These are phyloP conservation scores for Monarcha castaneiventris DNA, from an alignment of 2,113 vertebrate species.

Conservation along the genomic window DNA sequence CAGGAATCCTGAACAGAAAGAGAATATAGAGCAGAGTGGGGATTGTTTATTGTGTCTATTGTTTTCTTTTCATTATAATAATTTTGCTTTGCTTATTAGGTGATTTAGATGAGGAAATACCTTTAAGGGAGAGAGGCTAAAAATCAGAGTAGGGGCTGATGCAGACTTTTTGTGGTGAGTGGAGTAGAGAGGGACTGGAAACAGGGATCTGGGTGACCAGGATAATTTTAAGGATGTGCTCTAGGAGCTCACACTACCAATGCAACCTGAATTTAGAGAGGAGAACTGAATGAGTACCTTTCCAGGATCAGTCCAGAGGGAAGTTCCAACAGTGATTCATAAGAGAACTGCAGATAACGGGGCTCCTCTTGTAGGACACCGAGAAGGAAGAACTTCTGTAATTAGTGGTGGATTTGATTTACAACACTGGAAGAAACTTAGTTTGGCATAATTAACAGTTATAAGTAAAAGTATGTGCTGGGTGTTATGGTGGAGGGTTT, in stretches of 20 bases:
- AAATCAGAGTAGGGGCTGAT: background rate
- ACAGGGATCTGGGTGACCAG: fast-evolving
- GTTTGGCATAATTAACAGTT: no score
- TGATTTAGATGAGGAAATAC: background rate
- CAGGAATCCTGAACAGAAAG: background rate
- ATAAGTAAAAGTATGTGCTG: no score
- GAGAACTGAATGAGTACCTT: background rate
- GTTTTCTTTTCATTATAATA: background rate
- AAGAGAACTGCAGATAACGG: background rate
- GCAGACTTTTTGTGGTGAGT: background rate
- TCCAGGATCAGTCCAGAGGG: background rate
- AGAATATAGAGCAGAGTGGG: background rate
- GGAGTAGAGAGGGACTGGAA: background rate
- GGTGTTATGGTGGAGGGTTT: no score
- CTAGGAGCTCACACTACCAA: fast-evolving
- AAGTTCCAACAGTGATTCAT: background rate
- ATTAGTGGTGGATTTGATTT: no score
- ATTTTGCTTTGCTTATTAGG: background rate
- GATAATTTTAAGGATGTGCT: background rate
- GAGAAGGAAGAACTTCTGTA: no score
- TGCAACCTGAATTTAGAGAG: background rate
- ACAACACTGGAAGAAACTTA: no score
- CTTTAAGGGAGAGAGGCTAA: background rate
- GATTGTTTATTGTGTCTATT: background rate
- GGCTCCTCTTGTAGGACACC: background rate